Evolutionary conservation across 2,888 invertebrate species (phyloP), one percentile per base, ranked within the genome.

Genomic region (Eurytoma adleriae): DNA sequence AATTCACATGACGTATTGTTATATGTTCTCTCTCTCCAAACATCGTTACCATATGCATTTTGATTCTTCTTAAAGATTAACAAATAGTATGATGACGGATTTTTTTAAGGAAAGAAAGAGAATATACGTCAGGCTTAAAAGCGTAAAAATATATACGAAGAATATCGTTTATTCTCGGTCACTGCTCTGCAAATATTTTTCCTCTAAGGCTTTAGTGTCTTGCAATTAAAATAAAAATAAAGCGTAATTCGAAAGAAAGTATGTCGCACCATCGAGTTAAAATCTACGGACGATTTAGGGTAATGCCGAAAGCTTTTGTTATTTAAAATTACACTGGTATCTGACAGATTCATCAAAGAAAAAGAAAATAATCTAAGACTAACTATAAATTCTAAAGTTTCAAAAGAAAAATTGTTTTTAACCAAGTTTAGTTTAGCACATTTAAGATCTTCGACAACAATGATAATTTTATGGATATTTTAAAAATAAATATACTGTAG

Each of bases 401-500:
- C 40, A 40, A 40, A 40, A 40, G 40, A 40, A 40, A 40, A 40
- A 7, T 40, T 7, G 10, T 40, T 40, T 40, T 40, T 40, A 40
- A 40, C 1, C 40, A 40, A 40, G 10, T 40, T 40, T 40, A 40
- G 40, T 24, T 24, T 24, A 10, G 40, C 40, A 40, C 10, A 40
- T 40, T 40, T 40, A 40, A 40, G 40, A 40, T 40, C 40, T 40
- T 40, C 10, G 54, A 61, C 68, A 68, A 57, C 20, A 77, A 54
- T 48, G 18, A 59, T 30, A n/a, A 64, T 57, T 50, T 20, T 18
- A 14, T 66, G 27, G 12, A 64, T 64, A 48, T 82, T 82, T 79
- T 82, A 20, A 82, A 82, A 82, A 82, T 82, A 82, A 82, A 82
- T 82, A 82, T 79, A 82, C 79, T 82, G 68, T 77, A 79, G 20